phyloP scores from a whole-genome alignment of 2,797 vertebrate genomes.

The Sebastes nivosus region DNA sequence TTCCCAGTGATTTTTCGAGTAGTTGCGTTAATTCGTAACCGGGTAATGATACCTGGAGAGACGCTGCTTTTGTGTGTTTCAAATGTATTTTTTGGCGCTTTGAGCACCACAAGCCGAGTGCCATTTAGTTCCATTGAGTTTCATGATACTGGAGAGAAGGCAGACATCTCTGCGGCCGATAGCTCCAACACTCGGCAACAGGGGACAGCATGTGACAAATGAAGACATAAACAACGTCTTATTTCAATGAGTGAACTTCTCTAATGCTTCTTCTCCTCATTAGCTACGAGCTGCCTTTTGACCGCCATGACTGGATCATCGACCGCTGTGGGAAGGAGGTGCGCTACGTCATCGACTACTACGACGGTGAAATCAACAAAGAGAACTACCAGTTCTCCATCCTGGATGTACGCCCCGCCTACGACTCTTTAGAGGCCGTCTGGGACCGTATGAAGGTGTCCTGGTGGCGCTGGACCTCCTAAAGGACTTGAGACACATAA shows the following conservation, averaged over 20 bases:
- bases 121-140: too few relatives aligned
- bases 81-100: too few relatives aligned
- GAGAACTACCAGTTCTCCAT: constrained; percentile 91
- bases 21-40: too few relatives aligned
- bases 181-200: too few relatives aligned
- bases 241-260: neutral
- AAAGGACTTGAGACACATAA: constrained; percentile 26
- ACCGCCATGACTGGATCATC: constrained; percentile 96
- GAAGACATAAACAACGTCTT: too few relatives aligned
- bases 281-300: constrained; percentile 96
- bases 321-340: constrained; percentile 95
- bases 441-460: constrained; percentile 97
- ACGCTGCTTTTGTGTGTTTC: too few relatives aligned
- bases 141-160: too few relatives aligned
- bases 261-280: neutral
- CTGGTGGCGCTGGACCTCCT: constrained; percentile 97
- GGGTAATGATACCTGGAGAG: too few relatives aligned
- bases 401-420: constrained; percentile 93
- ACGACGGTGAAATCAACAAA: constrained; percentile 89
- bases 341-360: constrained; percentile 96
- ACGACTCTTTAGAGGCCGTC: constrained; percentile 90
- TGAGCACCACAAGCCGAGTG: too few relatives aligned
- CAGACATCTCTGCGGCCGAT: too few relatives aligned
- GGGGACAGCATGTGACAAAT: too few relatives aligned
- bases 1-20: too few relatives aligned